Evolutionary conservation across 2,888 invertebrate genomes (phyloP), one percentile per base, ranked within the genome.

Genomic region (Colletes collaris): DNA sequence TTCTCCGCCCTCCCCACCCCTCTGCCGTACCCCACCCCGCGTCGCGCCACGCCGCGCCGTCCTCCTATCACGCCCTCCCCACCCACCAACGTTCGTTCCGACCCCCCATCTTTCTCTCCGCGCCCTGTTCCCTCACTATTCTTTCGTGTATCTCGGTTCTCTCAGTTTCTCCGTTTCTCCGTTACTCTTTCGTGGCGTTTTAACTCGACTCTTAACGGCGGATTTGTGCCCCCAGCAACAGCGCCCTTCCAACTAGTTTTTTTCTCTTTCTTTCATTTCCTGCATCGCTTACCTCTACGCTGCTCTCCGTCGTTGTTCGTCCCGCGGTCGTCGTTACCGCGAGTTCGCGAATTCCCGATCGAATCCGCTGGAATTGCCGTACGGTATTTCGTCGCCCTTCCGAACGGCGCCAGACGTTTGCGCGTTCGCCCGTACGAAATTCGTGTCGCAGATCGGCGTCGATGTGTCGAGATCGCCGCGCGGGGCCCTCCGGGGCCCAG

Each of bases 211-310:
- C 69, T 66, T 76, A 80, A 80, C 81, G 80, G 80, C 72, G 72
- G 77, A 82, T 70, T 63, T 63, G 59, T 76, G 81, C 81, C 81
- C 81, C 81, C 81, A 82, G 81, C 81, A 82, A 82, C 81, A 82
- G 80, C 66, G 73, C 62, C 70, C 72, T 68, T 60, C 66, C 64
- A 53, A 55, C 72, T 53, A 65, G 67, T 71, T 76, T 67, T 50
- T 58, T 65, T 69, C 71, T 71, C 64, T 65, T 52, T 53, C 62
- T 59, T 55, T 53, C 55, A 37, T 65, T 64, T 53, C 67, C 79
- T 60, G 46, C 56, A 16, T 60, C 44, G 19, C 58, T 27, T 19
- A 13, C 53, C 49, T 59, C 59, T 40, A 1, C 0, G 6, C 66
- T 72, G 37, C 53, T 60, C 35, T 53, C 50, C 19, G 40, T 6